Evolutionary conservation across 1,140 invertebrate genomes (phyloP), one percentile per base, ranked within the genome.

Genomic region (Mylabris phalerata): DNA sequence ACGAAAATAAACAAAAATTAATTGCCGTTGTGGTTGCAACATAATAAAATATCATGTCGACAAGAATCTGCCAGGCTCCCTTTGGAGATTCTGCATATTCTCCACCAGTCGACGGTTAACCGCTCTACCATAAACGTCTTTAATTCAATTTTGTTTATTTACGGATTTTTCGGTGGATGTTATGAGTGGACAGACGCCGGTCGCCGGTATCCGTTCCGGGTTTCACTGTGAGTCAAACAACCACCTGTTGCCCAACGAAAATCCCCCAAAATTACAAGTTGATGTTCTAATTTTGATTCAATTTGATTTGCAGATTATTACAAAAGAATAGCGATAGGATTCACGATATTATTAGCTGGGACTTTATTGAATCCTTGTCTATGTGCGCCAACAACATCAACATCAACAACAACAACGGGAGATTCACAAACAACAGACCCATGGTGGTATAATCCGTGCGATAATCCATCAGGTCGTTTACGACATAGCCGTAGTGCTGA

Each of bases 371-470:
- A 10, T 11, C 46, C 59, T 13, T 46, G 57, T 32, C 45, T 62
- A 41, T 26, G 48, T 9, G 41, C 41, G 2, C 24, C 57, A 25
- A 39, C 39, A 4, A 32, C 32, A 32, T 5, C 32, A 32, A 32
- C 4, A 5, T 2, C 32, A 32, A 4, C 4, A 7, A 55, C 61
- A 13, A 51, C 57, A 9, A 11, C 48, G 7, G 25, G 24, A 27
- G 27, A 19, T 19, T 19, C 19, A 1, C 19, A 19, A 19, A 42
- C 10, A 11, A 41, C 26, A 41, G 57, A 61, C 5, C 58, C 57
- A 11, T 59, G 64, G 57, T 67, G 61, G 63, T 57, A 19, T 9
- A 60, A 65, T 26, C 60, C 63, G 1, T 67, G 65, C 45, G 46
- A 48, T 2, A 54, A 32, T 13, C 48, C 59, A 32, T 10, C 32